These are phyloP conservation scores for Palloptera scutellata DNA, from an alignment of 2,888 invertebrate genomes.

Conservation along the genomic window DNA sequence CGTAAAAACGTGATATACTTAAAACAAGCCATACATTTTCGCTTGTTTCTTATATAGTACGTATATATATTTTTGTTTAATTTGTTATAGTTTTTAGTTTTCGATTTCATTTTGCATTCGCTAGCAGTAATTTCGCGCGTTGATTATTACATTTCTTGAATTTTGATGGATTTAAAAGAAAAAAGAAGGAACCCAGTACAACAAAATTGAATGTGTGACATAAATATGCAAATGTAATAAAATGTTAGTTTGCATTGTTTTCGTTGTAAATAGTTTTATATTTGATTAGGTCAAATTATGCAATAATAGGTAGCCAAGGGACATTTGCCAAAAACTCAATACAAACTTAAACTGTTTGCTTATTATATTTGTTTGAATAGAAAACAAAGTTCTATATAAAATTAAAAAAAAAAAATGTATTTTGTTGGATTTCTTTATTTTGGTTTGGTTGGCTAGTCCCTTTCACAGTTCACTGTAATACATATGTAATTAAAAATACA, in stretches of 20 bases:
- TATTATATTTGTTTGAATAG: neutral
- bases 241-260: neutral
- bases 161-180: conserved; percentile 44
- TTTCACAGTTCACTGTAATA: too few relatives aligned
- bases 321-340: conserved; percentile 16
- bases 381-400: too few relatives aligned
- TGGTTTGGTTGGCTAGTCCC: too few relatives aligned
- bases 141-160: conserved; percentile 41
- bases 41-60: conserved; percentile 41
- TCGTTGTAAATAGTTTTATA: too few relatives aligned
- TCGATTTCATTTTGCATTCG: conserved; percentile 19
- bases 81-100: conserved; percentile 11
- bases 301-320: conserved; percentile 14
- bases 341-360: neutral
- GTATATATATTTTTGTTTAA: conserved; percentile 13
- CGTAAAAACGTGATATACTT: conserved; percentile 37
- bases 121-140: conserved; percentile 26
- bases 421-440: too few relatives aligned
- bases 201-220: conserved; percentile 3
- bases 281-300: conserved; percentile 17
- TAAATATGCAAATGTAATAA: conserved; percentile 20
- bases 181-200: too few relatives aligned
- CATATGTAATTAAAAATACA: too few relatives aligned
- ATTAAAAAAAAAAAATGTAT: too few relatives aligned
- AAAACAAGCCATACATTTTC: conserved; percentile 14